Evolutionary conservation across 2,113 vertebrate genomes (phyloP).

Genomic region (Ceuthmochares aereus): DNA sequence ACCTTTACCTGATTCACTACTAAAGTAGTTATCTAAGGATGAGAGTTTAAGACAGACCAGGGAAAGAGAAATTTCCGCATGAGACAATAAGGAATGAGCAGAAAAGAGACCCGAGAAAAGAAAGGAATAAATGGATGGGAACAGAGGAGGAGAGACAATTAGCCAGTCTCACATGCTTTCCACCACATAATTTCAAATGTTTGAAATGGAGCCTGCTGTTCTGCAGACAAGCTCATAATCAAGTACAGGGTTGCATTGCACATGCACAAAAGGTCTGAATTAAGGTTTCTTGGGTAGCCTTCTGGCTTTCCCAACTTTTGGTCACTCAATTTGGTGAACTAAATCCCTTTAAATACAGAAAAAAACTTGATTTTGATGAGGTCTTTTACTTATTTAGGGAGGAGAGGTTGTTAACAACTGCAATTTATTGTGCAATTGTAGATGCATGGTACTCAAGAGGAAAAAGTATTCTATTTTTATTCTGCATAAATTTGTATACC

Average conservation of each 20-base stretch:
- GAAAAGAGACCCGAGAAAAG: not conserved
- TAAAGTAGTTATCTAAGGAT: not conserved
- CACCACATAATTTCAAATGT: not conserved
- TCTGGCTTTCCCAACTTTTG: not conserved
- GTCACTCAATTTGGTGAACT: not conserved
- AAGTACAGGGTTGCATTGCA: not conserved
- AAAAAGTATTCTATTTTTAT: not conserved
- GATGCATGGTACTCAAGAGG: not conserved
- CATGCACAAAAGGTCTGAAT: not conserved
- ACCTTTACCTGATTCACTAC: not conserved
- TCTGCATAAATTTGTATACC: not conserved
- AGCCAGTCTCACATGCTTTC: not conserved
- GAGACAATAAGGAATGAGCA: not conserved
- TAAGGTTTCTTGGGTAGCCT: not conserved
- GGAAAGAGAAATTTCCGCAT: not conserved
- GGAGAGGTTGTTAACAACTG: not conserved
- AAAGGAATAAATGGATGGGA: not conserved
- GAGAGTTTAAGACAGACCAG: not conserved
- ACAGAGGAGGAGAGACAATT: not conserved
- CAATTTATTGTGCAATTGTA: not conserved
- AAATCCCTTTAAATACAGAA: not conserved
- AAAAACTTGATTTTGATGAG: not conserved
- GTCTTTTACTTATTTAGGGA: not conserved
- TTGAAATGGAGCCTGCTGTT: slow-evolving; percentile 4
- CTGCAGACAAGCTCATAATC: not conserved